Conservation (phyloP, 2,888 invertebrate genomes). For the Nomada fucata region DNA sequence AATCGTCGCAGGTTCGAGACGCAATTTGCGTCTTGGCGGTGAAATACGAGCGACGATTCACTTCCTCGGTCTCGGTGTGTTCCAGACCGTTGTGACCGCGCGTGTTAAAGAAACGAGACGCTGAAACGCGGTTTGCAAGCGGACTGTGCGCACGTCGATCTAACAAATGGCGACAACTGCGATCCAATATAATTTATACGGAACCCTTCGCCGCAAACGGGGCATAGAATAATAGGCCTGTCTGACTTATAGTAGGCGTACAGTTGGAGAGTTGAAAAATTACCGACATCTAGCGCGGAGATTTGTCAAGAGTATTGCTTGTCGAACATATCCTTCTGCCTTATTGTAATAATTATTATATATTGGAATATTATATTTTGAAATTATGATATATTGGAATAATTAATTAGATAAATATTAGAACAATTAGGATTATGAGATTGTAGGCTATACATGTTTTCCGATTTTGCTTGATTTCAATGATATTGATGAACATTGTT, state of each 20-base stretch:
- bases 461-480: too few relatives aligned
- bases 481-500: too few relatives aligned
- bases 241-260: conserved; percentile 7
- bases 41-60: conserved; percentile 32
- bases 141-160: conserved; percentile 16
- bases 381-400: too few relatives aligned
- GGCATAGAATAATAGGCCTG: conserved; percentile 58
- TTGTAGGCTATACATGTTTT: too few relatives aligned
- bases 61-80: conserved; percentile 30
- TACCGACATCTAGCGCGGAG: conserved; percentile 11
- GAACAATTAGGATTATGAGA: too few relatives aligned
- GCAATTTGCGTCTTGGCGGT: conserved; percentile 40
- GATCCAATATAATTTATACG: conserved; percentile 32
- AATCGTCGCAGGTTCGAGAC: conserved; percentile 30
- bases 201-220: conserved; percentile 28
- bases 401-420: too few relatives aligned
- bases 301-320: neutral
- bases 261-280: conserved; percentile 34
- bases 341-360: too few relatives aligned
- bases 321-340: neutral
- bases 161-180: conserved; percentile 39
- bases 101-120: conserved; percentile 55
- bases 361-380: too few relatives aligned
- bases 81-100: neutral
- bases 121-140: conserved; percentile 34